These are phyloP conservation scores for Leuciscus waleckii DNA, from an alignment of 2,797 vertebrate species.

Conservation along the genomic window DNA sequence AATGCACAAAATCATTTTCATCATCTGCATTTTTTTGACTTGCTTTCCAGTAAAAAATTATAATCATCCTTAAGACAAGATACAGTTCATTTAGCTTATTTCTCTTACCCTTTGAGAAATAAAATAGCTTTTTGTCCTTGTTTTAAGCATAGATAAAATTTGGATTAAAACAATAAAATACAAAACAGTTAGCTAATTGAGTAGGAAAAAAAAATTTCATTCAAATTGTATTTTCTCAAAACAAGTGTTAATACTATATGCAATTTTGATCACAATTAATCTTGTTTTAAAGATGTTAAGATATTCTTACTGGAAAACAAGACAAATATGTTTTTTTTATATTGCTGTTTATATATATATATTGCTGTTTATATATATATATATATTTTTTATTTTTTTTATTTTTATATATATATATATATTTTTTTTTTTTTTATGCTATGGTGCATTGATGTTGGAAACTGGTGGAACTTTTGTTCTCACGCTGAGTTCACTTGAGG, in stretches of 20 bases:
- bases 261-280: neutral
- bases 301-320: neutral
- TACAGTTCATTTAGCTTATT: neutral
- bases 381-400: no score
- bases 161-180: neutral
- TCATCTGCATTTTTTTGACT: neutral
- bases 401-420: no score
- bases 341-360: no score
- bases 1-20: neutral
- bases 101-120: neutral
- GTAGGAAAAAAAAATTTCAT: neutral
- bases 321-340: neutral
- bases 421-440: neutral
- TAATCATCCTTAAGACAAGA: neutral
- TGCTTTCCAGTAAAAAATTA: neutral
- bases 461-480: neutral
- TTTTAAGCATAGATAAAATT: neutral
- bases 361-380: no score
- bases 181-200: neutral
- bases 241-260: neutral
- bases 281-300: neutral
- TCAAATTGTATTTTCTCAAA: neutral
- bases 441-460: neutral
- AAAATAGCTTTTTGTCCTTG: neutral
- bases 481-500: neutral